Conservation (phyloP, 1,140 invertebrate species). For the Penaeus japonicus region DNA sequence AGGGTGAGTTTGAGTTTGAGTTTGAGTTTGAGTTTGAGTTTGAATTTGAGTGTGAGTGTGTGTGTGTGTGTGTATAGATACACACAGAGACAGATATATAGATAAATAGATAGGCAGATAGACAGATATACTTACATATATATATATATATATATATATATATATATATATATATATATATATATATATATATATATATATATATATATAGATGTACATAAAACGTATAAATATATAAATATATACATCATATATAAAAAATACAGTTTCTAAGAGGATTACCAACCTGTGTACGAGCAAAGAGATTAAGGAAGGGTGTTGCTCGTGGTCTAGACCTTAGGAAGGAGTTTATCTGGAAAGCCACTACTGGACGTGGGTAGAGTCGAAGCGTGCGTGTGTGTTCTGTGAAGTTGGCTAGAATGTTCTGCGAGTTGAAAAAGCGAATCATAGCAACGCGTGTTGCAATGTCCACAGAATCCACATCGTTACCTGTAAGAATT, state of each 20-base stretch:
- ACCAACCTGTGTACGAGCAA: slow-evolving; percentile 85
- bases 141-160: background rate
- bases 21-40: too few relatives aligned
- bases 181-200: background rate
- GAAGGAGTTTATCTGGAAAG: slow-evolving; percentile 98
- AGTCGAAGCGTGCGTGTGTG: slow-evolving; percentile 95
- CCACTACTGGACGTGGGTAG: slow-evolving; percentile 97
- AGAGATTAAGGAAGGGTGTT: slow-evolving; percentile 87
- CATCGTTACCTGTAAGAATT: slow-evolving; percentile 79
- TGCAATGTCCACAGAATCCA: slow-evolving; percentile 98
- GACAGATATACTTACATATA: too few relatives aligned
- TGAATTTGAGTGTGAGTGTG: background rate
- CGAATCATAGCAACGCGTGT: slow-evolving; percentile 97
- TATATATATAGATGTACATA: too few relatives aligned
- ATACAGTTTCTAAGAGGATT: background rate
- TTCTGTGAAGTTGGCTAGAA: slow-evolving; percentile 96
- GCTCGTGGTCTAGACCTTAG: slow-evolving; percentile 86
- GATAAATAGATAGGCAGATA: too few relatives aligned
- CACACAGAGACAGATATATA: background rate
- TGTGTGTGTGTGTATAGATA: background rate
- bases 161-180: background rate
- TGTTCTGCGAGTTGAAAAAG: slow-evolving; percentile 97
- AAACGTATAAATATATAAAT: background rate
- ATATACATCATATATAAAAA: background rate
- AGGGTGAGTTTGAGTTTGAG: too few relatives aligned